Conservation (phyloP, 2,113 vertebrate species). For the Ochotona princeps region DNA sequence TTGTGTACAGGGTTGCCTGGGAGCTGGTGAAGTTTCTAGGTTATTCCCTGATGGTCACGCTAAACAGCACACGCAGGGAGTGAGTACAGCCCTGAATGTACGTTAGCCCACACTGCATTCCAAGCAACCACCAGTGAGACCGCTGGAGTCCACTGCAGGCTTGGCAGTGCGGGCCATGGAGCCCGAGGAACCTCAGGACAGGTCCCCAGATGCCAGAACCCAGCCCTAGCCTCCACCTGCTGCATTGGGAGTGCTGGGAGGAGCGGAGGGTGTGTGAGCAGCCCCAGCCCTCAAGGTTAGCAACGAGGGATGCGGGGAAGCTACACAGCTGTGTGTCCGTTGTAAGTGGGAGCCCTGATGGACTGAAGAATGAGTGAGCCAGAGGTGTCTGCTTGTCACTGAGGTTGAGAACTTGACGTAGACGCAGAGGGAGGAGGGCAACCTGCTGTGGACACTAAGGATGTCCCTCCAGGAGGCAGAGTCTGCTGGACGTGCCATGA, state of each 20-base stretch:
- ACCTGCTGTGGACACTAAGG: not conserved
- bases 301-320: not conserved
- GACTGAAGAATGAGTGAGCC: not conserved
- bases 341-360: not conserved
- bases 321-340: not conserved
- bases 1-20: not conserved
- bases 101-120: not conserved
- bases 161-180: too few species aligned
- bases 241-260: not conserved
- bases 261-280: not conserved
- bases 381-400: not conserved
- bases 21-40: not conserved
- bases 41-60: conserved; percentile 27
- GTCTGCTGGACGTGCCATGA: not conserved
- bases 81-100: not conserved
- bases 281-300: too few species aligned
- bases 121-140: too few species aligned
- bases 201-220: not conserved
- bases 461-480: not conserved
- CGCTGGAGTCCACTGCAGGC: too few species aligned
- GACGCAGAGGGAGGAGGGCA: not conserved
- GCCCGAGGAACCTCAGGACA: too few species aligned
- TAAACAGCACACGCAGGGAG: not conserved
- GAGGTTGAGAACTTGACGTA: not conserved
- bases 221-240: not conserved